phyloP scores from a whole-genome alignment of 2,888 invertebrate species.

The Schizaphis graminum region DNA sequence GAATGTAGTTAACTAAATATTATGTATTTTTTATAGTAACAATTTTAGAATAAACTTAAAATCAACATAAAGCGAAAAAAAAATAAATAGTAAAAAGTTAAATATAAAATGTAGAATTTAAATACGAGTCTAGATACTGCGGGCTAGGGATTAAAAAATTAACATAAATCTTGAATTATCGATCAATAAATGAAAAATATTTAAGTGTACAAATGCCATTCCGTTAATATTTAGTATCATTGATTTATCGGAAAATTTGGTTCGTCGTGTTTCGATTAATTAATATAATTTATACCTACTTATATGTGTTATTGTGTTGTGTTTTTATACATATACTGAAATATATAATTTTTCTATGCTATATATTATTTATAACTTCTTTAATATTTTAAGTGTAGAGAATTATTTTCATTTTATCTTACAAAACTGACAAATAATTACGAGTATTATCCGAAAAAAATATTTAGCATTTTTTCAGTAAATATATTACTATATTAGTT shows the following conservation, averaged over 20 bases:
- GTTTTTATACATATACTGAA: background rate
- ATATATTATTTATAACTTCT: background rate
- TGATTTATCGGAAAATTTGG: background rate
- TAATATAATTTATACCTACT: background rate
- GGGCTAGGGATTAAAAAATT: no score
- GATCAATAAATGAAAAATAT: background rate
- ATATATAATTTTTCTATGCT: background rate
- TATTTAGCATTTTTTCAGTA: background rate
- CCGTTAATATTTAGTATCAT: background rate
- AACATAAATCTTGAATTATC: background rate
- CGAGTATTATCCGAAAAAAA: background rate
- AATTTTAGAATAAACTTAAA: background rate
- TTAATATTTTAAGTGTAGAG: background rate
- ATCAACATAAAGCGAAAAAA: background rate
- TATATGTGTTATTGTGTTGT: background rate
- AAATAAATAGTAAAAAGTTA: background rate
- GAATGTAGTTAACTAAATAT: background rate
- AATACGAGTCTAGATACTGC: no score
- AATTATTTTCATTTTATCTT: conserved; percentile 8
- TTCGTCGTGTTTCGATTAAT: background rate
- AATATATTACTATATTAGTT: background rate
- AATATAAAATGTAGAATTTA: background rate
- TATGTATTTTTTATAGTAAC: background rate
- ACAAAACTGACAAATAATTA: conserved; percentile 1
- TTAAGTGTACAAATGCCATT: background rate